Conservation (phyloP, 2,797 vertebrate species). For the Sebastolobus altivelis region DNA sequence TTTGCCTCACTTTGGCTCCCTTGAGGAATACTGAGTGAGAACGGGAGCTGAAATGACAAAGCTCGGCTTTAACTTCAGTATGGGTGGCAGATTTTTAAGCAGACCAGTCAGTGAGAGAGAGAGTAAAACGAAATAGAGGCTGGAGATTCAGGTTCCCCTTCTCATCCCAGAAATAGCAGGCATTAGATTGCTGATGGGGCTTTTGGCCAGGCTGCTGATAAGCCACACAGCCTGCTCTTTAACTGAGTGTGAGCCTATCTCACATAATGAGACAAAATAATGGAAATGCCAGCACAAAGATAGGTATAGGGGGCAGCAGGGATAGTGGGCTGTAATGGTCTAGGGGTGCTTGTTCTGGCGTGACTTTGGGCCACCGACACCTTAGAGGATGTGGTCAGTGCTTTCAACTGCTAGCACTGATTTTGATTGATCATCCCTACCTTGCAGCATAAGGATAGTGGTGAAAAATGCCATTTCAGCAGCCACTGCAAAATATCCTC, state of each 20-base stretch:
- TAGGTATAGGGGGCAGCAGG: slow-evolving; percentile 1
- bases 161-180: slow-evolving; percentile 46
- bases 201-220: slow-evolving; percentile 39
- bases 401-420: slow-evolving; percentile 34
- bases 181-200: slow-evolving; percentile 50
- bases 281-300: slow-evolving; percentile 42
- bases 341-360: slow-evolving; percentile 1
- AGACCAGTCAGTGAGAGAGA: slow-evolving; percentile 21
- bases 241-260: slow-evolving; percentile 39
- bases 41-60: slow-evolving; percentile 46
- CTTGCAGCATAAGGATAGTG: slow-evolving; percentile 18
- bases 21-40: slow-evolving; percentile 49
- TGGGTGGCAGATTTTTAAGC: slow-evolving; percentile 24
- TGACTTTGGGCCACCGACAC: slow-evolving; percentile 26
- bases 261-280: slow-evolving; percentile 54
- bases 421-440: slow-evolving; percentile 67
- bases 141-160: slow-evolving; percentile 20
- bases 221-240: slow-evolving; percentile 37
- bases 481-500: slow-evolving; percentile 25
- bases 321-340: slow-evolving; percentile 38
- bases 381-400: slow-evolving; percentile 41
- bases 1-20: slow-evolving; percentile 41
- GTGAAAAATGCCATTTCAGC: slow-evolving; percentile 40
- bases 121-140: not conserved
- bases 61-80: slow-evolving; percentile 22